Percentiles rank a stretch among this genome's conserved stretches.
Evolutionary conservation across 1,140 invertebrate species (phyloP).

Genomic region (Bombus consobrinus): DNA sequence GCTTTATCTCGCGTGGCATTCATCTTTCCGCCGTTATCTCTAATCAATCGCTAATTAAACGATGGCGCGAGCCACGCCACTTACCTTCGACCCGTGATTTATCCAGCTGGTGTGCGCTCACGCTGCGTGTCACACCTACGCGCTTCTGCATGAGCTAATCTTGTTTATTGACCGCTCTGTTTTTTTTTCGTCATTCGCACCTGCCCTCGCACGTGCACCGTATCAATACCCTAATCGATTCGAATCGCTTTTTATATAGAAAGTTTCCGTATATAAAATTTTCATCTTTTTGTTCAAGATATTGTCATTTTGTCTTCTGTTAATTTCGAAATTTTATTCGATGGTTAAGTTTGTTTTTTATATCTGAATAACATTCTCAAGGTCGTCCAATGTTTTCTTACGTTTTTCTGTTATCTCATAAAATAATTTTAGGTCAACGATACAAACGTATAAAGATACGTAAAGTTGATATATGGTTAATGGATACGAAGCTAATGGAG

Average conservation of each 20-base stretch:
- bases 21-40: constrained; percentile 26
- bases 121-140: constrained; percentile 17
- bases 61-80: constrained; percentile 27
- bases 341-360: no score
- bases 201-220: not conserved
- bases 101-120: constrained; percentile 2
- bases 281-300: no score
- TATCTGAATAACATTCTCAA: no score
- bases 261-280: no score
- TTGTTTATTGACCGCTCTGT: constrained; percentile 39
- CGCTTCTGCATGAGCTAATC: constrained; percentile 19
- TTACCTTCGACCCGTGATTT: constrained; percentile 34
- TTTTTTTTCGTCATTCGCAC: constrained; percentile 14
- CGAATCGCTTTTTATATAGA: not conserved
- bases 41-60: constrained; percentile 51
- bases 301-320: no score
- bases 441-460: not conserved
- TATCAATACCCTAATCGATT: not conserved
- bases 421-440: not conserved
- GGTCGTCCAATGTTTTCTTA: no score
- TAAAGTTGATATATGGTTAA: no score
- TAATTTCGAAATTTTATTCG: no score
- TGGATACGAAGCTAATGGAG: not conserved
- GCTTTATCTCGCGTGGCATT: constrained; percentile 11
- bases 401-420: not conserved